Evolutionary conservation across 2,888 invertebrate species (phyloP).

Genomic region (Ernsta delagoae): DNA sequence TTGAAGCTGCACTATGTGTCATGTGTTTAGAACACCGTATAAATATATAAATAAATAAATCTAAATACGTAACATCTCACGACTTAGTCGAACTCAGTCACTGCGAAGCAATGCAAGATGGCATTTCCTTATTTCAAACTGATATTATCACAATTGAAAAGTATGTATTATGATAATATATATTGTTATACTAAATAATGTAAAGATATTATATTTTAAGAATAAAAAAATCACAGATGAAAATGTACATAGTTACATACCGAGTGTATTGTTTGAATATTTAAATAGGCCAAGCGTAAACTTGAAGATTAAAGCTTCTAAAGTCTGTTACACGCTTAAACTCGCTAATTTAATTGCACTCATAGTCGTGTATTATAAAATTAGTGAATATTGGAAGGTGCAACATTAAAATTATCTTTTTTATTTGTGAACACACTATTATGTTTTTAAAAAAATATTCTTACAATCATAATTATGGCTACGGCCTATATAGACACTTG

Average conservation of each 20-base stretch:
- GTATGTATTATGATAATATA: neutral
- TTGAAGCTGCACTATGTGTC: constrained; percentile 22
- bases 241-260: constrained; percentile 18
- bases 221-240: constrained; percentile 38
- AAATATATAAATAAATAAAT: constrained; percentile 17
- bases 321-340: neutral
- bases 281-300: neutral
- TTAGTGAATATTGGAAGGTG: too few relatives aligned
- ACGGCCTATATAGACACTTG: too few relatives aligned
- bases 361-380: too few relatives aligned
- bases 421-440: too few relatives aligned
- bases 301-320: neutral
- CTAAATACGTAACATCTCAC: constrained; percentile 10
- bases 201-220: constrained; percentile 18
- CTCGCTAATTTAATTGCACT: too few relatives aligned
- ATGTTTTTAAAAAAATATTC: too few relatives aligned
- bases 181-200: constrained; percentile 20
- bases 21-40: constrained; percentile 23
- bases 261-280: neutral
- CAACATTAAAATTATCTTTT: too few relatives aligned
- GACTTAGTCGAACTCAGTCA: constrained; percentile 29
- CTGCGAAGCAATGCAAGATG: constrained; percentile 8
- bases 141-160: constrained; percentile 31
- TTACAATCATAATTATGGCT: too few relatives aligned
- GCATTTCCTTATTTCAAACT: constrained; percentile 1